Percentiles rank a stretch among this genome's conserved stretches.
phyloP scores from a whole-genome alignment of 2,113 vertebrate genomes.

The Thoracochromis brauschi region DNA sequence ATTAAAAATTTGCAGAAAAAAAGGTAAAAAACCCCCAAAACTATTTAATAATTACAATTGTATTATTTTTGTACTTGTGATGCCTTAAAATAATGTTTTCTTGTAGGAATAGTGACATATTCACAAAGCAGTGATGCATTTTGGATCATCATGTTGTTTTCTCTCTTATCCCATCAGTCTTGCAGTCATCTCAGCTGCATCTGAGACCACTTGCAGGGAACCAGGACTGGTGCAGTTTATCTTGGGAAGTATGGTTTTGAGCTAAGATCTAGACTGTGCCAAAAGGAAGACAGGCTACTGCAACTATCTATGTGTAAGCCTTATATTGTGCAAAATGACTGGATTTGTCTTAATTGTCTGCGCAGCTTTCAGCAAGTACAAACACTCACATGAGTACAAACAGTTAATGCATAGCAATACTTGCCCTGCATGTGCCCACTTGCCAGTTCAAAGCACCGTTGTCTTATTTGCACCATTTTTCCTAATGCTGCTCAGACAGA shows the following conservation, averaged over 20 bases:
- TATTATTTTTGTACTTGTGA: neutral
- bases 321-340: neutral
- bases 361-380: constrained; percentile 14
- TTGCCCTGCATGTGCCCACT: constrained; percentile 23
- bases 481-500: neutral
- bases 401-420: neutral
- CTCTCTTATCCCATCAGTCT: neutral
- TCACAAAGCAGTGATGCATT: neutral
- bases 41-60: neutral
- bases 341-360: neutral
- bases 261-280: neutral
- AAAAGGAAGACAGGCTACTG: neutral
- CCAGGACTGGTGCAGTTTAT: neutral
- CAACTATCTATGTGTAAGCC: neutral
- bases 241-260: neutral
- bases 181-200: neutral
- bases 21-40: neutral
- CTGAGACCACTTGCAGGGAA: neutral
- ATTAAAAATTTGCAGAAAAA: neutral
- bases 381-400: neutral
- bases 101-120: neutral
- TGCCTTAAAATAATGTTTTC: neutral
- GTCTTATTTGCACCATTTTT: neutral
- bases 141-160: neutral
- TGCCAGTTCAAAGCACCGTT: neutral